A percentile compares a stretch with the other conserved stretches of the same genome.
These are phyloP conservation scores for Drosophila tsacasi DNA, from an alignment of 1,140 invertebrate species.

Conservation along the genomic window DNA sequence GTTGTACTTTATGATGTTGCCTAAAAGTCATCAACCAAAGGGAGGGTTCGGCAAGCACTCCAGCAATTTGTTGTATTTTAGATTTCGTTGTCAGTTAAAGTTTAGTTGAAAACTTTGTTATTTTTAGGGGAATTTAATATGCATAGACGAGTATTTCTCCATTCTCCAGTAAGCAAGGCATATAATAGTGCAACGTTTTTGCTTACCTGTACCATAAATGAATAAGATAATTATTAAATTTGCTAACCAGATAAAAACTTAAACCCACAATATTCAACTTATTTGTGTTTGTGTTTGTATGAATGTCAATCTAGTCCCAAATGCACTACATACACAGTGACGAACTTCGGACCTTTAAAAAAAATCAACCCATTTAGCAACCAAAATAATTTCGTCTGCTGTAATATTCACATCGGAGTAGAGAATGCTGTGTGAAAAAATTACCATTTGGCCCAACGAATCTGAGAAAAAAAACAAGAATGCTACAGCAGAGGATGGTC, in stretches of 20 bases:
- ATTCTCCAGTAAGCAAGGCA: not conserved
- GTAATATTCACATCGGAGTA: slow-evolving; percentile 13
- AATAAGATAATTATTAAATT: not conserved
- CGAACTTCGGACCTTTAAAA: not conserved
- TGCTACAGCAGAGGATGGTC: not conserved
- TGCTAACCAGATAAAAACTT: too few species aligned
- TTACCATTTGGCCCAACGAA: slow-evolving; percentile 28
- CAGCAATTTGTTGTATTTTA: slow-evolving; percentile 62
- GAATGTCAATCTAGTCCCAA: not conserved
- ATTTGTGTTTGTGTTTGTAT: too few species aligned
- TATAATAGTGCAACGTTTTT: not conserved
- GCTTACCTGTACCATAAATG: not conserved
- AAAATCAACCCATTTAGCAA: slow-evolving; percentile 26
- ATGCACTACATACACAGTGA: not conserved
- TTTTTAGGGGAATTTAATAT: slow-evolving; percentile 18
- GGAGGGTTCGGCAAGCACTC: slow-evolving; percentile 51
- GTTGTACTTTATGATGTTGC: slow-evolving; percentile 75
- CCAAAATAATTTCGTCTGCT: slow-evolving; percentile 8
- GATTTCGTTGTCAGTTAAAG: slow-evolving; percentile 60
- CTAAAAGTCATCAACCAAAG: slow-evolving; percentile 35
- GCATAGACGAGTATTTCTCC: not conserved
- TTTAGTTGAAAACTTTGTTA: slow-evolving; percentile 55
- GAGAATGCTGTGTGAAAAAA: slow-evolving; percentile 29
- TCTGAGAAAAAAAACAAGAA: slow-evolving; percentile 1
- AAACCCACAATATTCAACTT: not conserved